Evolutionary conservation across 1,140 invertebrate genomes (phyloP), one percentile per base, ranked within the genome.

Genomic region (Venustaconcha ellipsiformis): DNA sequence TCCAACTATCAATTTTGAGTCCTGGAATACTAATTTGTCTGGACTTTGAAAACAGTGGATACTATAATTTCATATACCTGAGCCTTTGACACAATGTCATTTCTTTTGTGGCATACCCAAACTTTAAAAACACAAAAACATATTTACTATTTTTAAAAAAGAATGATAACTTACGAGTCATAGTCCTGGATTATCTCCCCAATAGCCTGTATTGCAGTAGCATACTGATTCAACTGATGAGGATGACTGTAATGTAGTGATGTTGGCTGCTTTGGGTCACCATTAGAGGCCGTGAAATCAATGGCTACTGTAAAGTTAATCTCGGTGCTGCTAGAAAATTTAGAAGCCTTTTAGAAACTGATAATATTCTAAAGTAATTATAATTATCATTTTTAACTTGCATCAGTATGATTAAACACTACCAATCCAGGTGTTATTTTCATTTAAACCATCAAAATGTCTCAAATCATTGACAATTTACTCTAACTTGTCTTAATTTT

Each of bases 201-300:
- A 1, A 94, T 92, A 66, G 92, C 88, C 66, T 86, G 84, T n/a
- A 94, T 91, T 55, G 84, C 85, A 4, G 70, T 56, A 23, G 80
- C 79, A 71, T 94, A 94, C 70, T 92, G 90, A 87, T 93, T 94
- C 63, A 87, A 89, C 71, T 89, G 78, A 15, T 87, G 77, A 3
- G 88, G 84, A 75, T 89, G 86, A 57, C 91, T 87, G 79, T 91
- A 92, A 87, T 94, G 93, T 14, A 94, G 88, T 8, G 92, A 93
- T 23, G 88, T 83, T 0, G 92, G 89, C 20, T 89, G 82, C 23
- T 85, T 78, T 55, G 92, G 92, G 80, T 93, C 90, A 37, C 93
- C 92, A 90, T 94, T 94, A 20, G 93, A 94, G 62, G 91, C 92
- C 37, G 93, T 94, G 84, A 94, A 94, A 88, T 94, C 93, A 79